Evolutionary conservation across 2,113 vertebrate genomes (phyloP).

Genomic region (Morone saxatilis): DNA sequence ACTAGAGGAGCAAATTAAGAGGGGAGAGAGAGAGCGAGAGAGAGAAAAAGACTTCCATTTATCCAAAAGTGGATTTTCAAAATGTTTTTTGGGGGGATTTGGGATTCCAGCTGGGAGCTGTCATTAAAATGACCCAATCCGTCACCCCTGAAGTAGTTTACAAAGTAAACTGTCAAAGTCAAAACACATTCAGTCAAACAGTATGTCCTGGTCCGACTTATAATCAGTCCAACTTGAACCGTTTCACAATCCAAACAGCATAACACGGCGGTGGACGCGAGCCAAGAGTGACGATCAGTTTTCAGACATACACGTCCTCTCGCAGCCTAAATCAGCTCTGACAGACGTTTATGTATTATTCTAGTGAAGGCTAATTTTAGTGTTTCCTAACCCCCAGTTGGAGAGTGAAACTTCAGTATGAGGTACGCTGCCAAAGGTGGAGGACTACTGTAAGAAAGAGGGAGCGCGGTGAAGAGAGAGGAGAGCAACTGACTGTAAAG

Average conservation of each 20-base stretch:
- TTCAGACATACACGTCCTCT: constrained; percentile 57
- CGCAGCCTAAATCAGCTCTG: constrained; percentile 57
- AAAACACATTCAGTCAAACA: constrained; percentile 69
- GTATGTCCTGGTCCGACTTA: constrained; percentile 35
- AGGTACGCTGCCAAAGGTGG: constrained; percentile 45
- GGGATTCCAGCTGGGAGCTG: constrained; percentile 61
- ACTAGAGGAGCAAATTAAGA: constrained; percentile 79
- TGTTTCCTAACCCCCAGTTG: constrained; percentile 53
- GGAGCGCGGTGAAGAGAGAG: constrained; percentile 6
- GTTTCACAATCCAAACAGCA: constrained; percentile 67
- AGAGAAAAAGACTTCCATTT: constrained; percentile 34
- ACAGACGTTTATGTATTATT: constrained; percentile 77
- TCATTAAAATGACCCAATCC: constrained; percentile 43
- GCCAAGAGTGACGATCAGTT: constrained; percentile 69
- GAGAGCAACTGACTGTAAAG: not conserved
- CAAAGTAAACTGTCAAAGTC: constrained; percentile 61
- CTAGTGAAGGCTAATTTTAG: constrained; percentile 68
- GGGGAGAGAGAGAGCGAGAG: not conserved
- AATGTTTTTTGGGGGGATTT: not conserved
- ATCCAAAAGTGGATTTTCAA: constrained; percentile 42
- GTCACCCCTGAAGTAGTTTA: constrained; percentile 62
- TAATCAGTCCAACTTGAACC: constrained; percentile 66
- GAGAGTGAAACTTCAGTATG: constrained; percentile 58
- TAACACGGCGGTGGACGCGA: constrained; percentile 53
- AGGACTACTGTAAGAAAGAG: constrained; percentile 34